These are phyloP conservation scores for Andrena camellia DNA, from an alignment of 2,888 invertebrate species.

Conservation along the genomic window DNA sequence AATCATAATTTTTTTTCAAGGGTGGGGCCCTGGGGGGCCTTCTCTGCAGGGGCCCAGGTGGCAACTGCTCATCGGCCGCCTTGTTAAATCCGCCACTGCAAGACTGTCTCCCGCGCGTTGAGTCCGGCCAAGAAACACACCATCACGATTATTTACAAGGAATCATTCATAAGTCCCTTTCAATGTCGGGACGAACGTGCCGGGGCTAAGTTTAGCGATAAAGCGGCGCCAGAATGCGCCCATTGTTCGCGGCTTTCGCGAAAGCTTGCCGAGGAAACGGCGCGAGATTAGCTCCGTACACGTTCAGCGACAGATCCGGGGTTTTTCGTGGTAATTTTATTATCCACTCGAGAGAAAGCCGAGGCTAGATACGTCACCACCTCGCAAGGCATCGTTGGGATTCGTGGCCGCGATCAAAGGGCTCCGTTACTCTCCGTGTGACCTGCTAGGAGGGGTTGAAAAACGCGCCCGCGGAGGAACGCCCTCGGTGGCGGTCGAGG, in stretches of 20 bases:
- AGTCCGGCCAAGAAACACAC: background rate
- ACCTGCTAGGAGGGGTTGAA: background rate
- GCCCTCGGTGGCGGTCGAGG: constrained; percentile 35
- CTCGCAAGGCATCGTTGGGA: background rate
- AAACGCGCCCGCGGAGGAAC: background rate
- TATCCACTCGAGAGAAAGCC: background rate
- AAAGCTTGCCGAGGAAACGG: constrained; percentile 6
- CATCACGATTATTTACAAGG: constrained; percentile 53
- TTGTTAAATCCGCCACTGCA: too few species aligned
- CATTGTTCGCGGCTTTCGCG: constrained; percentile 42
- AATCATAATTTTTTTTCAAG: too few species aligned
- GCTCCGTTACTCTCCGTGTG: constrained; percentile 6
- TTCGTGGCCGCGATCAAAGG: background rate
- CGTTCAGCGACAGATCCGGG: constrained; percentile 11
- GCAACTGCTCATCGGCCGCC: too few species aligned
- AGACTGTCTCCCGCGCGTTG: too few species aligned
- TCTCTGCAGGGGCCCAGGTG: too few species aligned
- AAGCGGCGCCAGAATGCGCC: constrained; percentile 47
- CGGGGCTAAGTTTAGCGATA: constrained; percentile 50
- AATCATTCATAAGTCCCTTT: constrained; percentile 55
- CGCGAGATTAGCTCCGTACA: background rate
- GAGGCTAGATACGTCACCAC: too few species aligned
- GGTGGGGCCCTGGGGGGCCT: too few species aligned
- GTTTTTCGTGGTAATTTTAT: background rate
- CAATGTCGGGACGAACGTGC: constrained; percentile 29